Evolutionary conservation across 2,113 vertebrate genomes (phyloP).

Genomic region (Bungarus multicinctus): DNA sequence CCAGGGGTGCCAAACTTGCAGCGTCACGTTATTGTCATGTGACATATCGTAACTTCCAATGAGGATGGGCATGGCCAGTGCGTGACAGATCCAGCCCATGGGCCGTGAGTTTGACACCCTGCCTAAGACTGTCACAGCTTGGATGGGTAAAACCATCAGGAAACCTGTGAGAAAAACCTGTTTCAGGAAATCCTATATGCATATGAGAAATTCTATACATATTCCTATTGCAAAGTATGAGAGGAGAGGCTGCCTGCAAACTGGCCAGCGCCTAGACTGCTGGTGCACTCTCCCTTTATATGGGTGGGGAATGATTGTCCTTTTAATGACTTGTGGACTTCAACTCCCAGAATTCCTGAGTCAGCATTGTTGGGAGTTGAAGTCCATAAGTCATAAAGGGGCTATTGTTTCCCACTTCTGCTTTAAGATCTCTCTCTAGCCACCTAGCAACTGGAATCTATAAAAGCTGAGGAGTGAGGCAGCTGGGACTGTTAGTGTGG

Average conservation of each 20-base stretch:
- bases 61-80: too few species aligned
- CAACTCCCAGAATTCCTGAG: not conserved
- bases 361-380: too few species aligned
- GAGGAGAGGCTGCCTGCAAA: not conserved
- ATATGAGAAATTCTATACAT: not conserved
- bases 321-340: not conserved
- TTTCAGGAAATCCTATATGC: not conserved
- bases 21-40: too few species aligned
- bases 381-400: not conserved
- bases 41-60: too few species aligned
- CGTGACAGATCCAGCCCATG: too few species aligned
- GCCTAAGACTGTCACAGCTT: not conserved
- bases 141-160: not conserved
- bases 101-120: too few species aligned
- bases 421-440: not conserved
- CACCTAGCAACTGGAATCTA: not conserved
- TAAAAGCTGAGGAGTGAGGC: not conserved
- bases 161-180: not conserved
- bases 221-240: not conserved
- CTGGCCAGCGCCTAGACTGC: too few species aligned
- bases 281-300: not conserved
- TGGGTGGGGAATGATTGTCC: not conserved
- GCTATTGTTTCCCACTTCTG: not conserved
- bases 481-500: not conserved
- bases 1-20: too few species aligned